phyloP scores from a whole-genome alignment of 2,113 vertebrate species.

The Leiothrix lutea region DNA sequence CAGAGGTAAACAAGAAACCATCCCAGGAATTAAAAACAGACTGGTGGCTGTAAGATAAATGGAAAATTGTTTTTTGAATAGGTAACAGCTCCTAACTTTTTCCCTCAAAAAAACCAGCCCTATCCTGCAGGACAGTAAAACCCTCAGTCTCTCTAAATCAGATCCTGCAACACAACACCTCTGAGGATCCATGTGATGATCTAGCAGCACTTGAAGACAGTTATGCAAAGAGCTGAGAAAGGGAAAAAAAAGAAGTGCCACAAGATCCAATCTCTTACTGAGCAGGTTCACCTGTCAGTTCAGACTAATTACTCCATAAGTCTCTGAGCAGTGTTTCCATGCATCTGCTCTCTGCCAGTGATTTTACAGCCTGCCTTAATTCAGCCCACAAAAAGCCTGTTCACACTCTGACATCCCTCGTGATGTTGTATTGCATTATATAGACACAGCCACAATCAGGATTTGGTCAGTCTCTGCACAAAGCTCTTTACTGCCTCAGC shows the following conservation, averaged over 20 bases:
- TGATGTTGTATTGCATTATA: background rate
- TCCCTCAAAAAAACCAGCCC: background rate
- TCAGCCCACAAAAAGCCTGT: background rate
- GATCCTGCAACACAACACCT: background rate
- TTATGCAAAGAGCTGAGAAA: background rate
- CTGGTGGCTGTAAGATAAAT: background rate
- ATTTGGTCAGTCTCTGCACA: background rate
- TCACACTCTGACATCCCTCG: background rate
- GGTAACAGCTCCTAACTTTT: background rate
- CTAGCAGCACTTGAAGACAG: background rate
- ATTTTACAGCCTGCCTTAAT: background rate
- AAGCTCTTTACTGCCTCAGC: background rate
- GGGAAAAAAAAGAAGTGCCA: background rate
- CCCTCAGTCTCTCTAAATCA: background rate
- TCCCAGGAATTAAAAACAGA: background rate
- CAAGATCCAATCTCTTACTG: background rate
- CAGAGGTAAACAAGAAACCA: background rate
- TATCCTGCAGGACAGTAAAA: background rate
- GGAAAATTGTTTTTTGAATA: background rate
- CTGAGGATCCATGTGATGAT: rapidly evolving
- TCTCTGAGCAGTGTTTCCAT: background rate
- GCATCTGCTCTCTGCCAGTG: background rate
- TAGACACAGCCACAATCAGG: background rate
- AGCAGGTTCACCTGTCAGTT: background rate
- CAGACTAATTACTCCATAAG: background rate